Evolutionary conservation across 2,113 vertebrate genomes (phyloP).

Genomic region (Desmodus rotundus): DNA sequence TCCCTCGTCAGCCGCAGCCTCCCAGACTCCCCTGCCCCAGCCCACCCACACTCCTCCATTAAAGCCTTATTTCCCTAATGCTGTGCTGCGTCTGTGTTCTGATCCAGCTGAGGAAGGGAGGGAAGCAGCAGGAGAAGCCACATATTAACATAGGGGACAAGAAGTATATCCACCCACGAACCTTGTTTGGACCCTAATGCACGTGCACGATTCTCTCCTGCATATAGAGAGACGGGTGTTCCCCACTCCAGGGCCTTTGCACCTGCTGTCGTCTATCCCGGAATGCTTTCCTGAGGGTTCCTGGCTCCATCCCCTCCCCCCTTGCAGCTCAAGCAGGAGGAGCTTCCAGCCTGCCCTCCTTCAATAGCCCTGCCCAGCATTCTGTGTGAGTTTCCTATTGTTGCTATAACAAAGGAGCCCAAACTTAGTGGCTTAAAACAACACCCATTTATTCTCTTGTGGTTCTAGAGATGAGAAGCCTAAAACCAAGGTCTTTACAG

Average conservation of each 20-base stretch:
- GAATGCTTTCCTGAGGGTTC: neutral
- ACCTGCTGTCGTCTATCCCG: neutral
- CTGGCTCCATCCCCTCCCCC: neutral
- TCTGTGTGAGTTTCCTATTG: neutral
- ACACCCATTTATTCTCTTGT: neutral
- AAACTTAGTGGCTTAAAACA: too few species aligned
- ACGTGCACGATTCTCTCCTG: neutral
- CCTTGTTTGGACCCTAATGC: neutral
- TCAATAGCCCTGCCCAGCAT: neutral
- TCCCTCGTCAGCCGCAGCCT: too few species aligned
- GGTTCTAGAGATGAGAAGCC: neutral
- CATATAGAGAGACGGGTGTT: neutral
- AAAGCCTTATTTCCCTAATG: neutral
- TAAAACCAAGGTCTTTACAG: neutral
- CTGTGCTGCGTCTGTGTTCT: neutral
- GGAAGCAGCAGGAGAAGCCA: neutral
- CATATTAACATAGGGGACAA: neutral
- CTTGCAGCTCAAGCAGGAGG: neutral
- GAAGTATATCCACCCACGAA: neutral
- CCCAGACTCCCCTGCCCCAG: too few species aligned
- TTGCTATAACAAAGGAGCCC: neutral
- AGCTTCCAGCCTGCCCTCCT: neutral
- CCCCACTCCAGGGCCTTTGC: neutral
- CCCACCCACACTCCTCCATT: neutral
- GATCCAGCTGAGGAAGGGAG: neutral